Base-by-base conservation (phyloP, 1,140 invertebrate genomes). In the Heliothis virescens region DNA sequence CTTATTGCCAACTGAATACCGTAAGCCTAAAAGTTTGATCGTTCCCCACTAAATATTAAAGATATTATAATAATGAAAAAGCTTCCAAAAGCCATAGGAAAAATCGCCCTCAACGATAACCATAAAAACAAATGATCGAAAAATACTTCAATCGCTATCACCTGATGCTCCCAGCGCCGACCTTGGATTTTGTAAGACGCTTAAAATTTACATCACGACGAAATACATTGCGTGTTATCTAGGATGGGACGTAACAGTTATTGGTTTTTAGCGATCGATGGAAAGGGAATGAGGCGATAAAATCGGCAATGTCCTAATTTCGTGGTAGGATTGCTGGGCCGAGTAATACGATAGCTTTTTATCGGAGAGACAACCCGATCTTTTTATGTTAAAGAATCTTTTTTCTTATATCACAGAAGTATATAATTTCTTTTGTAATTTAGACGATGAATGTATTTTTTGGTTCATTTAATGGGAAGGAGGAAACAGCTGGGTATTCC, bases 61-160 rank as follows among this genome's bases (percentile, higher is more conserved):
- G 52, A 52, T 21, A 50, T 53, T 69, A 29, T 53, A 60, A 62
- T 60, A 75, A 75, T 75, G 57, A 60, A 75, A 60, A 62, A 60
- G 62, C 57, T 75, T 75, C 41, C 11, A 75, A 48, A 21, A 21
- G 41, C 47, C 47, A 62, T 75, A 47, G 57, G 67, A 71, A 26
- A 53, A 53, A 75, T 62, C 72, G 57, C 18, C 72, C 55, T 7
- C 55, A 16, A 48, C 55, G 55, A 60, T 62, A 75, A 26, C 47
- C 72, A 75, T 75, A 75, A 75, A 75, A 75, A 75, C 29, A 75
- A 75, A 75, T 62, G 72, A 75, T 75, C 72, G 41, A 71, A 71
- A 71, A 71, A 71, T 52, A 53, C 48, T 29, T 50, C 18, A n/a
- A 48, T 62, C 18, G 57, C 18, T 52, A 60, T 75, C 72, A 75